Conservation (phyloP, 2,113 vertebrate genomes). For the Cyanistes caeruleus region DNA sequence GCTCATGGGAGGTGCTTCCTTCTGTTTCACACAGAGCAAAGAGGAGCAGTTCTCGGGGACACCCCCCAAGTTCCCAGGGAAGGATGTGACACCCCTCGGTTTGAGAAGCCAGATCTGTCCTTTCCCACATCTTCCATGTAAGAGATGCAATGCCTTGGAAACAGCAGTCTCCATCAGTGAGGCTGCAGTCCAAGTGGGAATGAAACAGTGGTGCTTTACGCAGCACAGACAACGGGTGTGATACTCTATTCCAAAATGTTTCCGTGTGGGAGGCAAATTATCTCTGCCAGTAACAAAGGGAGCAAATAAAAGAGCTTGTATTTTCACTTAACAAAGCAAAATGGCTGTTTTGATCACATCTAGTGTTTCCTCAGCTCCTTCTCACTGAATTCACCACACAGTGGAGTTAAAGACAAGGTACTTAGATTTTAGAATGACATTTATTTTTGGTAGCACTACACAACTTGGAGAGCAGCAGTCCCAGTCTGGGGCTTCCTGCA, state of each 20-base stretch:
- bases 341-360: background rate
- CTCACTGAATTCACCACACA: background rate
- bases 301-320: constrained; percentile 20
- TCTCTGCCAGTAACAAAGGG: constrained; percentile 10
- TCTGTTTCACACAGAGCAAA: background rate
- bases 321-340: constrained; percentile 11
- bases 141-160: background rate
- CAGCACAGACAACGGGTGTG: background rate
- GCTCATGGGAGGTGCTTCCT: background rate
- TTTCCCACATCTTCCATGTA: background rate
- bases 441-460: background rate
- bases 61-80: background rate
- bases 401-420: background rate
- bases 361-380: background rate
- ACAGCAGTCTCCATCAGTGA: background rate
- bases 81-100: background rate
- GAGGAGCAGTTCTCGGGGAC: background rate
- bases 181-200: background rate
- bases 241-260: background rate
- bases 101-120: background rate
- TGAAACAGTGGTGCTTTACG: background rate
- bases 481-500: background rate
- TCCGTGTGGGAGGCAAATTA: constrained; percentile 28
- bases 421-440: background rate
- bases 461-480: background rate